phyloP scores from a whole-genome alignment of 2,797 vertebrate genomes.

The Tolypeutes matacus region DNA sequence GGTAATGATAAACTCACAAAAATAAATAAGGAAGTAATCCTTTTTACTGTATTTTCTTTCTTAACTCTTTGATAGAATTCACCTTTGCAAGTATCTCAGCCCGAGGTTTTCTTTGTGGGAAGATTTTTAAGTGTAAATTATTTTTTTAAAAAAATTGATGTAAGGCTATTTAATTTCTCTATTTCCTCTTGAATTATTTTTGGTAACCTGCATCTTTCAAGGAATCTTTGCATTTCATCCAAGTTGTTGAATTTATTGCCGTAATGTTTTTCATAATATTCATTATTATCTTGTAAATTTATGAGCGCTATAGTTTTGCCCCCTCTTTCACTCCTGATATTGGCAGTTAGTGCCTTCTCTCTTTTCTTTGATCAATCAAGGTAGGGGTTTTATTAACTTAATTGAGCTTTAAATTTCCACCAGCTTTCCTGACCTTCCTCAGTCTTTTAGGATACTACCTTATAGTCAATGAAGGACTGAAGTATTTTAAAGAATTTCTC shows the following conservation, averaged over 20 bases:
- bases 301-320: not conserved
- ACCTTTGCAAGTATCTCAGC: not conserved
- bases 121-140: not conserved
- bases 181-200: not conserved
- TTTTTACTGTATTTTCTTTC: not conserved
- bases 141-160: not conserved
- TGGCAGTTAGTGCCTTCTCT: not conserved
- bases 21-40: not conserved
- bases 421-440: not conserved
- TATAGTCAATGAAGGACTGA: not conserved
- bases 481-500: not conserved
- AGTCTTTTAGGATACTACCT: not conserved
- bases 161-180: not conserved
- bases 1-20: not conserved
- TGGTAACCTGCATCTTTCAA: not conserved
- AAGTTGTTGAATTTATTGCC: not conserved
- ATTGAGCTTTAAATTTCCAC: not conserved
- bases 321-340: not conserved
- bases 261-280: not conserved
- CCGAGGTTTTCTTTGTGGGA: not conserved
- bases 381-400: not conserved
- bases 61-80: not conserved
- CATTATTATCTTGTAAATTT: not conserved
- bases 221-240: not conserved
- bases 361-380: not conserved